These are phyloP conservation scores for Apotomis capreana DNA, from an alignment of 2,888 invertebrate species.

Conservation along the genomic window DNA sequence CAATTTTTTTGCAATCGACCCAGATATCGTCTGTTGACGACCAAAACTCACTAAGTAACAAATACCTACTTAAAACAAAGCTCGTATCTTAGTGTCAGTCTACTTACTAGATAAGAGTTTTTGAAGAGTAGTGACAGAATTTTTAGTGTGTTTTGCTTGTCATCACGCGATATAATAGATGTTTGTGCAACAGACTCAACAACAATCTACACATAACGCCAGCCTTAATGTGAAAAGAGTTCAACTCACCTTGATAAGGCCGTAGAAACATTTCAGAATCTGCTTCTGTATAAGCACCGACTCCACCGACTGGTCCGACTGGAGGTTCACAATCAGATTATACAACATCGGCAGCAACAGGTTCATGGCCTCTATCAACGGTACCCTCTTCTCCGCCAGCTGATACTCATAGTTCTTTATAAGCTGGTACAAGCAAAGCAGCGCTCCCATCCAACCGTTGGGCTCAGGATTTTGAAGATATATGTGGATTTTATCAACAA, in stretches of 20 bases:
- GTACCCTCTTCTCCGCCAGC: slow-evolving; percentile 93
- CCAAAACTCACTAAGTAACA: too few relatives aligned
- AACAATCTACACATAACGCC: not conserved
- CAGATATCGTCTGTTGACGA: too few relatives aligned
- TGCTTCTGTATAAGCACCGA: slow-evolving; percentile 97
- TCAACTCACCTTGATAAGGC: slow-evolving; percentile 89
- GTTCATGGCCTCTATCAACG: slow-evolving; percentile 97
- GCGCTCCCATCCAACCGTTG: slow-evolving; percentile 94
- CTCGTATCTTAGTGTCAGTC: too few relatives aligned
- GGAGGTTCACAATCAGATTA: slow-evolving; percentile 89
- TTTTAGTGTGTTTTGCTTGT: too few relatives aligned
- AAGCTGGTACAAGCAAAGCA: slow-evolving; percentile 95
- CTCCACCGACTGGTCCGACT: slow-evolving; percentile 93
- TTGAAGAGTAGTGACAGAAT: too few relatives aligned
- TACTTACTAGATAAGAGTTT: too few relatives aligned
- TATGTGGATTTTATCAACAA: slow-evolving; percentile 97
- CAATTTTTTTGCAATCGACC: too few relatives aligned
- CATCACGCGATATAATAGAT: too few relatives aligned
- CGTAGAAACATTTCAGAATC: slow-evolving; percentile 94
- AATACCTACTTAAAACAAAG: too few relatives aligned
- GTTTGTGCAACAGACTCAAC: not conserved
- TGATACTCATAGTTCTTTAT: slow-evolving; percentile 97
- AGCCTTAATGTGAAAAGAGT: not conserved
- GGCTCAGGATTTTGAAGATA: slow-evolving; percentile 96
- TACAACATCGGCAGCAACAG: slow-evolving; percentile 95